Evolutionary conservation across 2,113 vertebrate species (phyloP).

Genomic region (Crocuta crocuta): DNA sequence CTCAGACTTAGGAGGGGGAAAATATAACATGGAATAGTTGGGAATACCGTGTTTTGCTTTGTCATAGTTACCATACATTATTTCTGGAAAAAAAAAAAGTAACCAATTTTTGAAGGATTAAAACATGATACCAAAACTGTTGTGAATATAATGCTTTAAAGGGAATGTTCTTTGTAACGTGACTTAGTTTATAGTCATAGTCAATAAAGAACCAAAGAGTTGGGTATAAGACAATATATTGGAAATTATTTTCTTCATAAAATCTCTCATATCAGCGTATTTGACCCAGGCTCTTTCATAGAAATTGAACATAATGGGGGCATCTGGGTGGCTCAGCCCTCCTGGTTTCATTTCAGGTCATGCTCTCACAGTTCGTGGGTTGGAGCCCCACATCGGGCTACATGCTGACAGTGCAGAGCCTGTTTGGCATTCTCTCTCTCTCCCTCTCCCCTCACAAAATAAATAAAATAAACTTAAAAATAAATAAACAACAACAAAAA

Average conservation of each 20-base stretch:
- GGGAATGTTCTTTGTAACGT: background rate
- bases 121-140: background rate
- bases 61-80: background rate
- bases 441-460: no score
- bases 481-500: no score
- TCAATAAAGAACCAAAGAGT: background rate
- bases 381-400: no score
- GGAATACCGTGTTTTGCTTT: conserved; percentile 11
- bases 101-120: background rate
- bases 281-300: background rate
- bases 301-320: background rate
- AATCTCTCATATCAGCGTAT: background rate
- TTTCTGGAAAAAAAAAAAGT: conserved; percentile 35
- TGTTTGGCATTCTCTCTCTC: no score
- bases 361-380: no score
- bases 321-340: no score
- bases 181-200: background rate
- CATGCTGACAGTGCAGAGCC: no score
- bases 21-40: background rate
- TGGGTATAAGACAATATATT: background rate
- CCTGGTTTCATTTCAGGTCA: no score
- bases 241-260: background rate
- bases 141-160: conserved; percentile 41
- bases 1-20: background rate
- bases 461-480: no score